These are phyloP conservation scores for Venustaconcha ellipsiformis DNA, from an alignment of 1,140 invertebrate species.

Conservation along the genomic window DNA sequence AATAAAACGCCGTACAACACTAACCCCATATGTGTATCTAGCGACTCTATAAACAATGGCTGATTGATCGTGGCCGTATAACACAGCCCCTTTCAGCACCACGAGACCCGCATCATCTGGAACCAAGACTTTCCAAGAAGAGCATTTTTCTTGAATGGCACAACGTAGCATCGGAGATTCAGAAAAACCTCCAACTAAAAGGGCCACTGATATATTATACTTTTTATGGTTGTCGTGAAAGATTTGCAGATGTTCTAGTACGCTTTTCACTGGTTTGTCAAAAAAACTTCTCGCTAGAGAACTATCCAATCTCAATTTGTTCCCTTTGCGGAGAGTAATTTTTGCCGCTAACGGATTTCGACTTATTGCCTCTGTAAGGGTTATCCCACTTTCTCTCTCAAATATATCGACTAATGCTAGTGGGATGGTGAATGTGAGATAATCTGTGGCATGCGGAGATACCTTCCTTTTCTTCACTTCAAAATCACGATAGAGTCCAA, in stretches of 20 bases:
- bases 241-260: neutral
- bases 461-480: constrained; percentile 31
- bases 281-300: neutral
- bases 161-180: constrained; percentile 8
- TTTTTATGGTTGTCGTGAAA: neutral
- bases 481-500: constrained; percentile 28
- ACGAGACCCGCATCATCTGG: constrained; percentile 14
- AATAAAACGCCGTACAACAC: constrained; percentile 6
- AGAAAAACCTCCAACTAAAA: constrained; percentile 17
- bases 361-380: neutral
- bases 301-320: constrained; percentile 4
- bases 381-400: neutral
- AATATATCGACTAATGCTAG: neutral
- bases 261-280: neutral
- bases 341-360: too few relatives aligned
- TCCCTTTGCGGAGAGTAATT: neutral
- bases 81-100: constrained; percentile 15
- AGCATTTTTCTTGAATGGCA: neutral
- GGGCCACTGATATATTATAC: neutral
- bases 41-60: constrained; percentile 18
- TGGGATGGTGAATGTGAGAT: neutral
- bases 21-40: constrained; percentile 17
- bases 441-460: neutral
- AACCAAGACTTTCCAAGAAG: constrained; percentile 1
- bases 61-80: constrained; percentile 15